Conservation (phyloP, 2,113 vertebrate genomes). For the Tor tambroides region DNA sequence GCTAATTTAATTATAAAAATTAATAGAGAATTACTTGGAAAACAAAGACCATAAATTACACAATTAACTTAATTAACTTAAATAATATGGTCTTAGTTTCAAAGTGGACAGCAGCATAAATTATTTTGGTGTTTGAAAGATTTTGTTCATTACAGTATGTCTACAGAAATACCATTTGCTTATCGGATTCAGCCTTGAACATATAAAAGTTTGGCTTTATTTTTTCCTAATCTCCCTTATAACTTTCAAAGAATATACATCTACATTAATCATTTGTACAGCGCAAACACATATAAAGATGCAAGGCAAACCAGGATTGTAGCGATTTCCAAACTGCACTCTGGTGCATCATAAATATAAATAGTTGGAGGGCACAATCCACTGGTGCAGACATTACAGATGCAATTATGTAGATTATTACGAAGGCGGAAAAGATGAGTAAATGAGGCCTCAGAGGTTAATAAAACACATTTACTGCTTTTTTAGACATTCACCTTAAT, state of each 20-base stretch:
- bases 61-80: background rate
- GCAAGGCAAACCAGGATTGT: background rate
- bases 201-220: background rate
- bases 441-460: conserved; percentile 43
- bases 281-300: background rate
- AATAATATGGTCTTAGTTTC: background rate
- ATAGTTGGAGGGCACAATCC: conserved; percentile 21
- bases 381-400: conserved; percentile 22
- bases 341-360: conserved; percentile 19
- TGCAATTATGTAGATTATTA: conserved; percentile 34
- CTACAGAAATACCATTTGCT: background rate
- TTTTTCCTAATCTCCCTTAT: background rate
- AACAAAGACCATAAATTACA: background rate
- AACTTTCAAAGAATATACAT: conserved; percentile 1
- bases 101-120: background rate
- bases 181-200: background rate
- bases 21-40: background rate
- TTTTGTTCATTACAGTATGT: background rate
- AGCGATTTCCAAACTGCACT: background rate
- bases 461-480: conserved; percentile 15
- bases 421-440: conserved; percentile 20
- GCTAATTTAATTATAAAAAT: conserved; percentile 1
- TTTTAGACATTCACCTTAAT: conserved; percentile 46
- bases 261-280: background rate
- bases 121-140: background rate